Evolutionary conservation across 2,888 invertebrate genomes (phyloP).

Genomic region (Ornithoptera alexandrae): DNA sequence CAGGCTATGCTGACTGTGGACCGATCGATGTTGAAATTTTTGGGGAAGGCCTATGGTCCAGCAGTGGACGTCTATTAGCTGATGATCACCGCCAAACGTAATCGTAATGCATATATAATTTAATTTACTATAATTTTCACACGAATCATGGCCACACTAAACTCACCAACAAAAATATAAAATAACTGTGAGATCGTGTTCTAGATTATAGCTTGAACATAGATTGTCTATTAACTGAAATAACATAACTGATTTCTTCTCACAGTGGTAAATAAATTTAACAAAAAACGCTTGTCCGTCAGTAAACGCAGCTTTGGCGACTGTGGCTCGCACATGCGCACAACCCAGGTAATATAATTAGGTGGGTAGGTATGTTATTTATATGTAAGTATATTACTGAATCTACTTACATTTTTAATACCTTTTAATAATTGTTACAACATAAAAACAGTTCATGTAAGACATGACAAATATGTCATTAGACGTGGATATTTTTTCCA

Average conservation of each 20-base stretch:
- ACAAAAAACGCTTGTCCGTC: conserved; percentile 2
- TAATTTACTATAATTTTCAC: no score
- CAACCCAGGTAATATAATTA: conserved; percentile 12
- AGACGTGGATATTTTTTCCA: neutral
- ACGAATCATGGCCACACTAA: neutral
- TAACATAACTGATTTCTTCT: conserved; percentile 6
- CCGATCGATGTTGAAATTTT: no score
- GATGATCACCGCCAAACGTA: no score
- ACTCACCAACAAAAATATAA: conserved; percentile 15
- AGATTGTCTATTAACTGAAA: conserved; percentile 3
- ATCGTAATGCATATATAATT: no score
- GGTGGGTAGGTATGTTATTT: conserved; percentile 5
- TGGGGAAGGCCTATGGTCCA: no score
- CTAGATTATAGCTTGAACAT: conserved; percentile 11
- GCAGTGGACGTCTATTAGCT: no score
- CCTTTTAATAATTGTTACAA: neutral
- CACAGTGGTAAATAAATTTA: neutral
- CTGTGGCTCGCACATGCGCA: conserved; percentile 16
- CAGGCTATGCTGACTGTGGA: no score
- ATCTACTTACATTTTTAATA: conserved; percentile 1
- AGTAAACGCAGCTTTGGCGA: conserved; percentile 1
- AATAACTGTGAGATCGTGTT: conserved; percentile 7
- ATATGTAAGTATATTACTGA: no score
- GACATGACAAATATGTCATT: neutral
- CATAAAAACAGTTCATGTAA: neutral